A percentile compares a stretch with the other conserved stretches of the same genome.
phyloP scores from a whole-genome alignment of 2,797 vertebrate species.

The Etheostoma nigrum region DNA sequence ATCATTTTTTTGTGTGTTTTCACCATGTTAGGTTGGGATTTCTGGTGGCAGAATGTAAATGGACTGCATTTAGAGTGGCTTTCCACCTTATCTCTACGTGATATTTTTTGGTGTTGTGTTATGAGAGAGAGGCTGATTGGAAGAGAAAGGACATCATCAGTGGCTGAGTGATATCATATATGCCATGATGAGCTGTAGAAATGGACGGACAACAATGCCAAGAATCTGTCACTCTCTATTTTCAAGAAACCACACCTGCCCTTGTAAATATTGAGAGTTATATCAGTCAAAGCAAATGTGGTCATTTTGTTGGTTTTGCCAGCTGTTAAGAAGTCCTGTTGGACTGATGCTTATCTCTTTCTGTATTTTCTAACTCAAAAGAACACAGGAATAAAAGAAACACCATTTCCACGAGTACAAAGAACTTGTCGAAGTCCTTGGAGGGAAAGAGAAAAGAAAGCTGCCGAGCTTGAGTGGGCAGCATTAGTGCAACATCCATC shows the following conservation, averaged over 20 bases:
- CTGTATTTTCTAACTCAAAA: constrained; percentile 17
- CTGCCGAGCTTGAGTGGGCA: constrained; percentile 61
- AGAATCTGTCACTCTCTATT: neutral
- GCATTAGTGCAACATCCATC: constrained; percentile 68
- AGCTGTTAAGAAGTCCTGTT: constrained; percentile 14
- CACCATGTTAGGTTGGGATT: neutral
- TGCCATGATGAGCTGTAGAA: constrained; percentile 23
- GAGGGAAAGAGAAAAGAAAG: constrained; percentile 55
- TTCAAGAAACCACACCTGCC: neutral
- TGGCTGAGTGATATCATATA: constrained; percentile 23
- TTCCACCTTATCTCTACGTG: constrained; percentile 23
- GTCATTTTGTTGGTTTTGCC: constrained; percentile 19
- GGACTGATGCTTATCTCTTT: constrained; percentile 32
- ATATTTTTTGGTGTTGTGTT: constrained; percentile 1
- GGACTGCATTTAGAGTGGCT: constrained; percentile 35
- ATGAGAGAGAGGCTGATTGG: constrained; percentile 10
- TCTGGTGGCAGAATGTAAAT: constrained; percentile 32
- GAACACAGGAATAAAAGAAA: constrained; percentile 31
- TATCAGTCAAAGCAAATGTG: constrained; percentile 27
- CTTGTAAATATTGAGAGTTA: neutral
- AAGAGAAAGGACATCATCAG: constrained; percentile 10
- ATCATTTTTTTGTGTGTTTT: constrained; percentile 21
- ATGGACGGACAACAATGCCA: constrained; percentile 6
- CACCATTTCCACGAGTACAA: constrained; percentile 52
- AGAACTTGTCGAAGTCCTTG: constrained; percentile 52